These are phyloP conservation scores for Nasonovia ribisnigri DNA, from an alignment of 2,888 invertebrate species.

Conservation along the genomic window DNA sequence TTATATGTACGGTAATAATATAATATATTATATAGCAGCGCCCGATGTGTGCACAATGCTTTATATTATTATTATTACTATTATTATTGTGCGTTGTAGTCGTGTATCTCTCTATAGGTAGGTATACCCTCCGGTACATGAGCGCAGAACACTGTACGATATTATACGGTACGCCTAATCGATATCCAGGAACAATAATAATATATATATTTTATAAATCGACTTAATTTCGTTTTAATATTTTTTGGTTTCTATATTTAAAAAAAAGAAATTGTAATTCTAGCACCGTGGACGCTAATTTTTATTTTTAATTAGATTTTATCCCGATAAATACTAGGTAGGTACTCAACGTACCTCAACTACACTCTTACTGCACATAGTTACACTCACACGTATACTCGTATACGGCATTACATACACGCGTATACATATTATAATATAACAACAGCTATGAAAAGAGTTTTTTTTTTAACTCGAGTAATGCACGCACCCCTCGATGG, in stretches of 20 bases:
- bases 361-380: neutral
- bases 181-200: neutral
- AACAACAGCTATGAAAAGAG: neutral
- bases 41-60: neutral
- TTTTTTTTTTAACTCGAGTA: constrained; percentile 21
- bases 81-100: neutral
- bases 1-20: neutral
- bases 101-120: neutral
- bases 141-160: neutral
- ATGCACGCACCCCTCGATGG: constrained; percentile 26
- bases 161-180: neutral
- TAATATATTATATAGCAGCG: neutral
- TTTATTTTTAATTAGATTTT: neutral
- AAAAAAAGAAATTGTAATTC: too few species aligned
- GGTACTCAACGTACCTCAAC: too few species aligned
- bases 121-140: neutral
- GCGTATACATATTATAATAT: neutral
- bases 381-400: neutral
- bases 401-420: neutral
- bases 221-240: neutral
- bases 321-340: neutral
- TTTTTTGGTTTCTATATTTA: too few species aligned
- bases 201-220: neutral
- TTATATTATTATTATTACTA: neutral
- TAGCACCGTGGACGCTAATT: too few species aligned